Conservation (phyloP, 2,113 vertebrate species). For the Galbula dea region DNA sequence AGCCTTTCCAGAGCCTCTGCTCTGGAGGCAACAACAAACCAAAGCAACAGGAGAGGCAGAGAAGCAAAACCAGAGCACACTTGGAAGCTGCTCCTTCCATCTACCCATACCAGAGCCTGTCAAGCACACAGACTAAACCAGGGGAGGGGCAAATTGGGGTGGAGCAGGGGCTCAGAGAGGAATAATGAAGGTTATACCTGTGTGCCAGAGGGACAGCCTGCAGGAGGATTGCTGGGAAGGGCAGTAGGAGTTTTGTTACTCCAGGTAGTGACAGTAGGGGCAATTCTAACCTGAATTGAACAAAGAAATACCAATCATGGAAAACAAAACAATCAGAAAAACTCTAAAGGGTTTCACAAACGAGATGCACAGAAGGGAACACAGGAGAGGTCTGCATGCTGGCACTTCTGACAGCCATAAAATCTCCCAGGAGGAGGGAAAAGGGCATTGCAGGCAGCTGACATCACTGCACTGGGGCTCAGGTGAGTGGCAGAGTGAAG, state of each 20-base stretch:
- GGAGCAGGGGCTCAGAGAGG: slow-evolving; percentile 65
- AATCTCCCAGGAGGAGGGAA: neutral
- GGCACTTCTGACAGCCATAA: neutral
- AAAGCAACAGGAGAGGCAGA: neutral
- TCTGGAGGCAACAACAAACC: neutral
- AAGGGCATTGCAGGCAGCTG: neutral
- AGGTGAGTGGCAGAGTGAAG: neutral
- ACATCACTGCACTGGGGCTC: neutral
- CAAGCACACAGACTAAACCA: neutral
- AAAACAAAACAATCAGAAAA: slow-evolving; percentile 72
- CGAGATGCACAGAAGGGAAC: slow-evolving; percentile 21
- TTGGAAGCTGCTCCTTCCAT: neutral
- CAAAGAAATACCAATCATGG: slow-evolving; percentile 88
- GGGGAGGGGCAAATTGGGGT: neutral
- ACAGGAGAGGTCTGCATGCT: slow-evolving; percentile 9
- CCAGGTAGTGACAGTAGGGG: slow-evolving; percentile 98
- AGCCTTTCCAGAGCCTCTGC: neutral
- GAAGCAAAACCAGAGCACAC: neutral
- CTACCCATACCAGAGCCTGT: neutral
- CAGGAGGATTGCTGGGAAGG: slow-evolving; percentile 90
- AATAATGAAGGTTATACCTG: slow-evolving; percentile 87
- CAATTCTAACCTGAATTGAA: slow-evolving; percentile 96
- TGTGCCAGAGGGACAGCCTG: slow-evolving; percentile 86
- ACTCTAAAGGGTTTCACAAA: slow-evolving; percentile 49
- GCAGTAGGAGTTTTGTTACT: slow-evolving; percentile 99